Percentiles rank a stretch among this genome's conserved stretches.
Evolutionary conservation across 2,888 invertebrate species (phyloP).

Genomic region (Drosophila tanythrix): DNA sequence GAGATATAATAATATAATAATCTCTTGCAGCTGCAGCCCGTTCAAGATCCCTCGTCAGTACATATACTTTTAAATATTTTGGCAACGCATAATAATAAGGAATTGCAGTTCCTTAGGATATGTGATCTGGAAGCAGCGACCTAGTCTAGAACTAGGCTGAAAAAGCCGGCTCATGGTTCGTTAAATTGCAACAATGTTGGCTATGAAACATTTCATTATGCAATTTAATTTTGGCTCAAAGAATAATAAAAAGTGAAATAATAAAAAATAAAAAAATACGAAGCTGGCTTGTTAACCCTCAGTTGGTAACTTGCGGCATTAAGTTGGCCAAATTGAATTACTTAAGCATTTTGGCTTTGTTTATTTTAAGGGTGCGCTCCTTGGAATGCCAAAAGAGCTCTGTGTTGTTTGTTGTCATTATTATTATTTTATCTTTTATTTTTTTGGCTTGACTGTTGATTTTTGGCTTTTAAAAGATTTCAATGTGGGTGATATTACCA

Average conservation of each 20-base stretch:
- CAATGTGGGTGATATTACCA: constrained; percentile 9
- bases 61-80: background rate
- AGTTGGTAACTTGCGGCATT: constrained; percentile 44
- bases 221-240: constrained; percentile 33
- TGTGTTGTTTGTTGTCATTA: constrained; percentile 2
- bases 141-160: background rate
- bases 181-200: constrained; percentile 17
- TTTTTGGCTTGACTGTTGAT: constrained; percentile 33
- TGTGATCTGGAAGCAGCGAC: background rate
- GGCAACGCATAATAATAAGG: no score
- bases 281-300: constrained; percentile 40
- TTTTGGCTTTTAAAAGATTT: constrained; percentile 40
- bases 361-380: constrained; percentile 49
- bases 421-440: background rate
- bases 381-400: background rate
- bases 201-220: constrained; percentile 35
- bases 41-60: background rate
- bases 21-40: background rate
- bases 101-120: background rate
- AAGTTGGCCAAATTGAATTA: constrained; percentile 60
- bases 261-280: constrained; percentile 17
- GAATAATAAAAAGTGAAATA: constrained; percentile 2
- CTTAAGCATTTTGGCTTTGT: constrained; percentile 55
- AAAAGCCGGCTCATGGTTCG: background rate
- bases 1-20: no score